Percentiles rank a stretch among this genome's conserved stretches.
Evolutionary conservation across 2,888 invertebrate species (phyloP).

Genomic region (Folsomia manolachei): DNA sequence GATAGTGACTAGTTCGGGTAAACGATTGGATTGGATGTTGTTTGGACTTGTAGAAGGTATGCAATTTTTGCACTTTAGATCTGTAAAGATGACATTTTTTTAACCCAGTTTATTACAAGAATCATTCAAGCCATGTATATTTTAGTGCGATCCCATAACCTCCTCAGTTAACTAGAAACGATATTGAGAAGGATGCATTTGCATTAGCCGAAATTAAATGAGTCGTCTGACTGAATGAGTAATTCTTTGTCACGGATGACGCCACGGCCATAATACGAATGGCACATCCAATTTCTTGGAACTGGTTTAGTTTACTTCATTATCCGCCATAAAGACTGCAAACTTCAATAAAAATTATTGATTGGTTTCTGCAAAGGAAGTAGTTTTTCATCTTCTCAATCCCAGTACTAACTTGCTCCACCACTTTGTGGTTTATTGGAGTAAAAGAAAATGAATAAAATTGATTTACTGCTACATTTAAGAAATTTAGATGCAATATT

Average conservation of each 20-base stretch:
- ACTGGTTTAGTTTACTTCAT: neutral
- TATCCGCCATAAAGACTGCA: neutral
- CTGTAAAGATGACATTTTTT: no score
- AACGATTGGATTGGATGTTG: no score
- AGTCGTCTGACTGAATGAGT: neutral
- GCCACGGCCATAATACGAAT: neutral
- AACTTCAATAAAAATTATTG: neutral
- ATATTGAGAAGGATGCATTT: no score
- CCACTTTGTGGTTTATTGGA: neutral
- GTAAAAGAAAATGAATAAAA: neutral
- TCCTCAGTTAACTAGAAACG: no score
- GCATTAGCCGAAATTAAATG: neutral
- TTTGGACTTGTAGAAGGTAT: no score
- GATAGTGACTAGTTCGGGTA: no score
- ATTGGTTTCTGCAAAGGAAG: neutral
- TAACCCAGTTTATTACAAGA: no score
- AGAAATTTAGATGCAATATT: slow-evolving; percentile 4
- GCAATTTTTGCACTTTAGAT: no score
- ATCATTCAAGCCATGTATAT: no score
- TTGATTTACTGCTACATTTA: slow-evolving; percentile 1
- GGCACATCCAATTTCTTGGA: neutral
- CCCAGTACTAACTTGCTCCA: no score
- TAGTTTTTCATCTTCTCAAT: neutral
- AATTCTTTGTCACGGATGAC: neutral
- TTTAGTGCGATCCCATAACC: no score